Evolutionary conservation across 2,113 vertebrate genomes (phyloP), one percentile per base, ranked within the genome.

Genomic region (Gymnogyps californianus): DNA sequence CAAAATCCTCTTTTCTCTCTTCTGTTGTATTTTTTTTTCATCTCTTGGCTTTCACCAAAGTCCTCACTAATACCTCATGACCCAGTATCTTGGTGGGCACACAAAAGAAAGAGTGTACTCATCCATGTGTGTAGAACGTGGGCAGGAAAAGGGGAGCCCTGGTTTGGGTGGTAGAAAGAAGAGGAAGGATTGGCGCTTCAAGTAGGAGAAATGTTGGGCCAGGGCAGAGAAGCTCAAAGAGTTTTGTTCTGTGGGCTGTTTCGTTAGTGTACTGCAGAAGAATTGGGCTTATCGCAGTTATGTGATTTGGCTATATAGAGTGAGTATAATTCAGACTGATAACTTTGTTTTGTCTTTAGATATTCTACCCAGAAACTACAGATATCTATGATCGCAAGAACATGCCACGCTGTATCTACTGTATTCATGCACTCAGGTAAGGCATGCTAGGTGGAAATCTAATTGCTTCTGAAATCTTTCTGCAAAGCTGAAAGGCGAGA

Each of bases 321-420:
- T 8, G 25, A 38, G 25, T 65, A 10, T 91, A 36, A 84, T 62
- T 96, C 74, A 74, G 7, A 52, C 32, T 51, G 21, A 36, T 96
- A 42, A 84, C 72, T 97, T 92, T 92, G 36, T 97, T 97, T 89
- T 95, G 44, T 91, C 19, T 97, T 95, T 96, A 99, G 99, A 99
- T 99, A 94, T 99, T 99, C 98, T 99, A 99, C 94, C 99, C 99
- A 36, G 99, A 99, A 98, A 99, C 99, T 20, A 99, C 99, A 86
- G 99, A 99, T 96, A 99, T 99, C 87, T 99, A 99, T 31, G 99
- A 99, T 97, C 98, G 99, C 92, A 99, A 99, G 98, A 99, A 99
- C 98, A 99, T 99, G 99, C 99, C 99, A 0, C 99, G 99, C 86
- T 99, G 99, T 93, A 99, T 99, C 97, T 99, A 99, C 97, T 99